Evolutionary conservation across 2,888 invertebrate species (phyloP).

Genomic region (Agriopis aurantiaria): DNA sequence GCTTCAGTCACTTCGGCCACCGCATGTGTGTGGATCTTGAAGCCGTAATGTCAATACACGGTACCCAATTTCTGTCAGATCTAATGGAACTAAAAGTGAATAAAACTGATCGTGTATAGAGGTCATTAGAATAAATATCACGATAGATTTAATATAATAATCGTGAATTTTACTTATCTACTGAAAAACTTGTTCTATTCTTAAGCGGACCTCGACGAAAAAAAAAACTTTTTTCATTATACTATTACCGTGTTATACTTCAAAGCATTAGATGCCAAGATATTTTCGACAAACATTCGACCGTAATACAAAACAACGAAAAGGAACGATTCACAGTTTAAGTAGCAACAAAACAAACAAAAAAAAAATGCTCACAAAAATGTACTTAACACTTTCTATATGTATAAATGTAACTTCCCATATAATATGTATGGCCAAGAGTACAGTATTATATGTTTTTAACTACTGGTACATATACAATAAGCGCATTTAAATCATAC

Average conservation of each 20-base stretch:
- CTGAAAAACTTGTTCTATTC: slow-evolving; percentile 6
- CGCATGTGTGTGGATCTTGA: too few relatives aligned
- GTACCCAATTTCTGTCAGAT: too few relatives aligned
- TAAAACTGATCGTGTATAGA: too few relatives aligned
- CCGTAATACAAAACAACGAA: slow-evolving; percentile 38
- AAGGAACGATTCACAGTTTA: slow-evolving; percentile 57
- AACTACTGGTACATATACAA: slow-evolving; percentile 56
- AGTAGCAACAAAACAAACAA: slow-evolving; percentile 35
- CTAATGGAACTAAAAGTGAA: too few relatives aligned
- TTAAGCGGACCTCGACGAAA: slow-evolving; percentile 9
- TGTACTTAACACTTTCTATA: slow-evolving; percentile 63
- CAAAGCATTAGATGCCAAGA: slow-evolving; percentile 52
- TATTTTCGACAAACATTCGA: slow-evolving; percentile 64
- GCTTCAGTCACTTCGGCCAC: too few relatives aligned
- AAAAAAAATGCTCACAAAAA: slow-evolving; percentile 61
- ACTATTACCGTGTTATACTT: slow-evolving; percentile 21
- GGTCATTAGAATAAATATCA: too few relatives aligned
- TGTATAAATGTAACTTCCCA: slow-evolving; percentile 64
- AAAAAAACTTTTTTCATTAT: background rate
- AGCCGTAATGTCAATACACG: too few relatives aligned
- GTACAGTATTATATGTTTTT: slow-evolving; percentile 57
- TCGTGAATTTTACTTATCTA: background rate
- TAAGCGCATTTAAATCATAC: slow-evolving; percentile 56
- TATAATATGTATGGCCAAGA: slow-evolving; percentile 62
- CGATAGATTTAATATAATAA: background rate